Base-by-base conservation (phyloP, 2,113 vertebrate species). In the Nestor notabilis region DNA sequence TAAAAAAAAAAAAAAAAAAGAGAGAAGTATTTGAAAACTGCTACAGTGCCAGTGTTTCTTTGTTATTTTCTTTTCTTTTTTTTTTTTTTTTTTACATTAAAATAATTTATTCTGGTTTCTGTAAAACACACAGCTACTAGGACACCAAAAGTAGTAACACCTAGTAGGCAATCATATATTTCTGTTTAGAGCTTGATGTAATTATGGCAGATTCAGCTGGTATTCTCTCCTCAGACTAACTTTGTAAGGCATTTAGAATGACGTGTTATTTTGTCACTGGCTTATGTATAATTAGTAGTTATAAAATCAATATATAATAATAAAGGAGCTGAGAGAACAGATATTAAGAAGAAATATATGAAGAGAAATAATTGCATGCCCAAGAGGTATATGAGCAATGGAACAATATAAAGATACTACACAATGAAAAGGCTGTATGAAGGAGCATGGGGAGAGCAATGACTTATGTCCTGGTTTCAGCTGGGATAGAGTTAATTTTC, bases 21-120 rank as follows among this genome's bases (percentile, higher is more conserved):
- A 46, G 23, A 61, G 39, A 50, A 24, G 3, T 25, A 41, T 63
- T 70, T 63, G 17, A 71, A 21, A 84, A 49, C 11, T 65, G 13
- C 31, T 2, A 17, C 7, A 39, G 5, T 53, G 8, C 0, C 2
- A 72, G 3, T n/a, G 28, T 33, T 3, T 18, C 2, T 7, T 44
- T 64, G 39, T 56, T 29, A 7, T 8, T 64, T 52, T 17, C 23
- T 4, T 8, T 4, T 17, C 52, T 24, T 47, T 29, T 31, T 17
- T 41, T 19, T 24, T 31, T 39, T 25, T n/a, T 87, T 43, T 35
- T 28, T 10, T 37, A 41, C 7, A 64, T 9, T 47, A 47, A 86
- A 76, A 2, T 1, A 3, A 44, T 41, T 82, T 44, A 41, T 39
- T 53, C 27, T 56, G 7, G 1, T 41, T 80, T 53, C 47, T 39